Conservation (phyloP, 2,888 invertebrate species). For the Rhyacophila evoluta region DNA sequence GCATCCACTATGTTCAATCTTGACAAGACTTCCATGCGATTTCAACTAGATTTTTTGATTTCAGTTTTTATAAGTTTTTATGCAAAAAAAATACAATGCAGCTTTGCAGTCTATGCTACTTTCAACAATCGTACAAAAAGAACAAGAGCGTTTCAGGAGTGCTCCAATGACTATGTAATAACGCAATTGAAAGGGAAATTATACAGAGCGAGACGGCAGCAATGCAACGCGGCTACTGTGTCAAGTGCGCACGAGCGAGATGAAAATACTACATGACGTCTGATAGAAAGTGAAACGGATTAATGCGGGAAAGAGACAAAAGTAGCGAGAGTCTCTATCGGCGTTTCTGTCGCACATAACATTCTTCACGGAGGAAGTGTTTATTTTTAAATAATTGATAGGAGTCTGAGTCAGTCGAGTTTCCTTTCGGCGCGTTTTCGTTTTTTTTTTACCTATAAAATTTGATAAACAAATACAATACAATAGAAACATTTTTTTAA, state of each 20-base stretch:
- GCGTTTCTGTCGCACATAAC: slow-evolving; percentile 30
- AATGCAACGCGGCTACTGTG: slow-evolving; percentile 30
- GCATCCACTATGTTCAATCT: no score
- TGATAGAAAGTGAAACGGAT: slow-evolving; percentile 48
- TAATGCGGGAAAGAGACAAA: slow-evolving; percentile 1
- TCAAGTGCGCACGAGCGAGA: slow-evolving; percentile 32
- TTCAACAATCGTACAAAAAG: not conserved
- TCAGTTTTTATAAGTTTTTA: no score
- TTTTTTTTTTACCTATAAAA: not conserved
- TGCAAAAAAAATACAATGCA: no score
- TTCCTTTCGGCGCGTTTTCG: not conserved
- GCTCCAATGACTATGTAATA: slow-evolving; percentile 1
- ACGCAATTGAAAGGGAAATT: slow-evolving; percentile 6
- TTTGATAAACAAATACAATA: no score
- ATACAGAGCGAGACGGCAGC: slow-evolving; percentile 22
- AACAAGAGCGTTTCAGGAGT: not conserved
- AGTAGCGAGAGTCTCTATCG: not conserved
- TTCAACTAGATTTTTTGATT: no score
- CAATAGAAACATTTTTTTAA: no score
- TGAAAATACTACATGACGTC: slow-evolving; percentile 34
- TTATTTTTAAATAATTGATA: not conserved
- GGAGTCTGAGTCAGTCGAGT: not conserved
- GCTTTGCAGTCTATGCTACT: not conserved
- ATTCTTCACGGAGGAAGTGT: slow-evolving; percentile 27
- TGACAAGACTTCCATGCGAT: no score